Evolutionary conservation across 2,797 vertebrate genomes (phyloP), one percentile per base, ranked within the genome.

Genomic region (Heterohyrax brucei): DNA sequence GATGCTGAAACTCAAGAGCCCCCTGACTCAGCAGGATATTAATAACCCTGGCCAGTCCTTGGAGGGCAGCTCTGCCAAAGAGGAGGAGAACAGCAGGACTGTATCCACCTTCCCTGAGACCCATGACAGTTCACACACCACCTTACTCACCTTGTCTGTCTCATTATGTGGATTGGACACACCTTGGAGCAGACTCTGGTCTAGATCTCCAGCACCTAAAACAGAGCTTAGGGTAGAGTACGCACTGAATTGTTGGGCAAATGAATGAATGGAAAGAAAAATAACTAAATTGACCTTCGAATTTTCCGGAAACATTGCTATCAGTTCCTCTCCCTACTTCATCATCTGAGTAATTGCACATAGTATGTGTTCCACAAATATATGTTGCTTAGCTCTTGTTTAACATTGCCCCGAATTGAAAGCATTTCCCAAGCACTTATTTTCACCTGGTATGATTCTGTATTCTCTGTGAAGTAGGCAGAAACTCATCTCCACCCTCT

Each of bases 21-120:
- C 98, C 98, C 98, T 98, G 98, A 98, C 97, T 98, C 98, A 98
- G 98, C 98, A 98, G 97, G 97, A 96, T 98, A 98, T 98, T 98
- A 98, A 98, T 98, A 98, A 93, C 91, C 61, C 81, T 39, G 64
- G 79, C 91, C 10, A 61, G 87, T 94, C 96, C 96, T 4, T 0
- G 28, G 2, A 1, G 48, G 87, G 82, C 0, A 12, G 84, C 96
- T 72, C 68, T 86, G 96, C 96, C 96, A 87, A 90, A 84, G 64
- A 78, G 7, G 28, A 81, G 3, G 64, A 22, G 84, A 21, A 48
- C 66, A 26, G 77, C 56, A 26, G 77, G 50, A 14, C 30, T 24
- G 59, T 5, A 33, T 8, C 44, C 13, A 78, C 7, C 7, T 46
- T 26, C 72, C 46, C 87, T 0, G 16, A 28, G 0, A 0, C 39